Base-by-base conservation (phyloP, 2,113 vertebrate genomes). In the Pagrus major region DNA sequence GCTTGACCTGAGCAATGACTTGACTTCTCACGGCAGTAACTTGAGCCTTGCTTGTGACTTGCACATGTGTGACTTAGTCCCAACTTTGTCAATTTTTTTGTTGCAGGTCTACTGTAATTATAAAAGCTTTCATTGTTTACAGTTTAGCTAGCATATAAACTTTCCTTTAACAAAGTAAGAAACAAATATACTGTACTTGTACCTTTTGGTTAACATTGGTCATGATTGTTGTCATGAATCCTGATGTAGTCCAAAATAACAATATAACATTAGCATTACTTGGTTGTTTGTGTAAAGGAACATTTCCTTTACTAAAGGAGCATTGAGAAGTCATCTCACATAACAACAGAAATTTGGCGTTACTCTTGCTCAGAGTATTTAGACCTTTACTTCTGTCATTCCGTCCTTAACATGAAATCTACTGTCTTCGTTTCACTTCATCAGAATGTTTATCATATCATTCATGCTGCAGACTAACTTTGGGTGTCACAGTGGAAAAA, bases 391-490 rank as follows among this genome's bases (percentile, higher is more conserved):
- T 56, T 47, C 33, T 37, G 23, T 31, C 31, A 42, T 8, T 5
- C 15, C 9, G 31, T 74, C n/a, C 14, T 29, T 23, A 31, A 58
- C 29, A 41, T 52, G 8, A 68, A 60, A 60, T 35, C 20, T 9
- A 10, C 31, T 55, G 23, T 71, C 46, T 71, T 51, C 66, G 79
- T 73, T 54, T 49, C 52, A 55, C 37, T 59, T 78, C 75, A 83
- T 37, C 47, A 56, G 55, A 42, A 42, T 51, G 41, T 44, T 67
- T 58, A 39, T 65, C 63, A 58, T 3, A 71, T 69, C 46, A 18
- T 39, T 67, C 64, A 65, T 0, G 27, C 56, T 49, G 29, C 31
- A 69, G 66, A 69, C 31, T 69, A 76, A 71, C 51, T 39, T 27
- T 7, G 11, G 15, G 18, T 37, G 18, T 81, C 60, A 75, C 56